Evolutionary conservation across 1,140 invertebrate species (phyloP), one percentile per base, ranked within the genome.

Genomic region (Cylas formicarius): DNA sequence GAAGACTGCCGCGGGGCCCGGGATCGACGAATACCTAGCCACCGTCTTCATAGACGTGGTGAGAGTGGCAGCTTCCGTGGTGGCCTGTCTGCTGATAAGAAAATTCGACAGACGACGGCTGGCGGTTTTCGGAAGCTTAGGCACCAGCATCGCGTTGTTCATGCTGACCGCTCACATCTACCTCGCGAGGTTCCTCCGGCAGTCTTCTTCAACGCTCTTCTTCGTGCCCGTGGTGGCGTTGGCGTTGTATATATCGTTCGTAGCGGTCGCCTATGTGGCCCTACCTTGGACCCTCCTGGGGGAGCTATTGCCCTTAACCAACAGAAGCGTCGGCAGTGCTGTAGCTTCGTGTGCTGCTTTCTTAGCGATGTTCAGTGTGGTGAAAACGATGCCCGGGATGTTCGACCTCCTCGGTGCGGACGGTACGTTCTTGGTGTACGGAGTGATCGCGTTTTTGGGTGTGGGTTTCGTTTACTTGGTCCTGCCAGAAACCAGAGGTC

Each of bases 401-500:
- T 72, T 81, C 55, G 46, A 59, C 0, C 44, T 60, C 31, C 62
- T 84, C 2, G 74, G 76, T 9, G 63, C 72, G 24, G 68, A 71
- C 4, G 69, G 73, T 9, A 73, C 76, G 13, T 88, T 85, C 66
- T 72, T 74, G 43, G 51, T 79, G 39, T 88, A 82, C 58, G 77
- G 78, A 17, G 62, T 67, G 1, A 57, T 84, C 36, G 73, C 78
- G 14, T 58, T 79, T 2, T 10, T 79, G 14, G 81, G 82, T 1
- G 71, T 76, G 7, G 56, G 76, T 9, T 67, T 82, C 14, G 60
- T 84, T 31, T 75, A 72, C 29, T 69, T 78, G 21, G 74, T 78
- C 38, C 60, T 89, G 16, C 84, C 85, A 5, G 84, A 89, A 66
- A 89, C 84, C 0, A 84, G 80, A 63, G 81, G 83, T 6, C 80